These are phyloP conservation scores for Diadumene lineata DNA, from an alignment of 92 coral and sea anemone genomes.

Conservation along the genomic window DNA sequence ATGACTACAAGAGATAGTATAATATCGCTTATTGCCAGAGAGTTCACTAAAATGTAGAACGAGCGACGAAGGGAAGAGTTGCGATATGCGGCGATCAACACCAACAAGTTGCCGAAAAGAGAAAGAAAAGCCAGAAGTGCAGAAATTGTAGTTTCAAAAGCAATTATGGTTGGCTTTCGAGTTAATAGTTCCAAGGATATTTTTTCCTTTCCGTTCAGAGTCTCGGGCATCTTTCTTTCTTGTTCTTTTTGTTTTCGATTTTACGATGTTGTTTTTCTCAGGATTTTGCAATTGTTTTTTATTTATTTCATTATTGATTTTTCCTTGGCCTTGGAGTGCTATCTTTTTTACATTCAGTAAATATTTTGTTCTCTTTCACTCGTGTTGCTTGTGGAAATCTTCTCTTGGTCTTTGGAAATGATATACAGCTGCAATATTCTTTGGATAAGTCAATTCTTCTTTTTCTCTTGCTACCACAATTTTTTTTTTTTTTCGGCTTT, in stretches of 20 bases:
- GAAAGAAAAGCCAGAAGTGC: slow-evolving; percentile 5
- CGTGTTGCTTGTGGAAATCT: too few species aligned
- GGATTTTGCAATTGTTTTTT: too few species aligned
- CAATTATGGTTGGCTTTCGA: slow-evolving; percentile 9
- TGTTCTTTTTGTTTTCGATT: not conserved
- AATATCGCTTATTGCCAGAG: slow-evolving; percentile 39
- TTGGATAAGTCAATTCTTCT: too few species aligned
- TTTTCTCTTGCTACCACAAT: too few species aligned
- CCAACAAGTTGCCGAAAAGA: slow-evolving; percentile 41
- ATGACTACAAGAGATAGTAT: slow-evolving; percentile 30
- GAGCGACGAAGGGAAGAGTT: slow-evolving; percentile 44
- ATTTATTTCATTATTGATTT: too few species aligned
- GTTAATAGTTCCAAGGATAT: slow-evolving; percentile 14
- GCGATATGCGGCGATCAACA: slow-evolving; percentile 40
- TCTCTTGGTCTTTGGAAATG: too few species aligned
- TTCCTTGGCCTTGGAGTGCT: too few species aligned
- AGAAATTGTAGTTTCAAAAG: slow-evolving; percentile 15
- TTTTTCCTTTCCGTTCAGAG: not conserved
- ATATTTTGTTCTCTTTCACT: too few species aligned
- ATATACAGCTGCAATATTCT: too few species aligned
- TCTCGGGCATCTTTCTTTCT: not conserved
- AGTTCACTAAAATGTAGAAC: slow-evolving; percentile 37
- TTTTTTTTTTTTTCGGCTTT: too few species aligned
- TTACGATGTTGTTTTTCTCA: not conserved
- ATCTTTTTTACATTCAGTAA: too few species aligned